A percentile compares a stretch with the other conserved stretches of the same genome.
phyloP scores from a whole-genome alignment of 2,888 invertebrate genomes.

The Cecidostiba fungosa region DNA sequence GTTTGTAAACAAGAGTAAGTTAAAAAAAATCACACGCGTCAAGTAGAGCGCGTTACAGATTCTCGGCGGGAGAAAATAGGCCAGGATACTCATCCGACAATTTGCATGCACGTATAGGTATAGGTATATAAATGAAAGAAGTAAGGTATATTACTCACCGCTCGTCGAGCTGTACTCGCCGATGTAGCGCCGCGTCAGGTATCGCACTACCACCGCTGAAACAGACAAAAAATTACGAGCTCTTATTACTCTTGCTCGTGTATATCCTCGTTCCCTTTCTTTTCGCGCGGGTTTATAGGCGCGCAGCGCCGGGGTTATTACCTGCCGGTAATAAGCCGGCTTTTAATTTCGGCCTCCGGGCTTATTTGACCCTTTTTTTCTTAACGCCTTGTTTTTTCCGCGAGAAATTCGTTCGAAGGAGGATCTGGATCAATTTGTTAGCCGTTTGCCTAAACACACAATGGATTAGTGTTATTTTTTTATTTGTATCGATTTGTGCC shows the following conservation, averaged over 20 bases:
- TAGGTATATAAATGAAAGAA: background rate
- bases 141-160: conserved; percentile 82
- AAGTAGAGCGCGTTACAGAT: background rate
- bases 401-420: conserved; percentile 1
- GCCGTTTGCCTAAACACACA: background rate
- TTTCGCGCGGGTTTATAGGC: background rate
- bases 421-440: background rate
- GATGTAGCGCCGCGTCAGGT: conserved; percentile 89
- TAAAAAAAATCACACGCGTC: background rate
- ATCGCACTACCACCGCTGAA: conserved; percentile 90
- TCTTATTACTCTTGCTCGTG: conserved; percentile 34
- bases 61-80: conserved; percentile 25
- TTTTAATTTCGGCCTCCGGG: conserved; percentile 44
- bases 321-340: conserved; percentile 40
- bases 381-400: background rate
- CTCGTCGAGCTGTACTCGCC: conserved; percentile 91
- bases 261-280: background rate
- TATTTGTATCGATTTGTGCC: conserved; percentile 2
- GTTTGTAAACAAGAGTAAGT: conserved; percentile 9
- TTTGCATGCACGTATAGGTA: background rate
- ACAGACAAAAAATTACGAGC: conserved; percentile 76
- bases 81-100: conserved; percentile 22
- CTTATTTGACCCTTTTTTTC: background rate
- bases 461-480: background rate
- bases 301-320: conserved; percentile 3